These are phyloP conservation scores for Scytalopus superciliaris DNA, from an alignment of 2,113 vertebrate genomes.

Conservation along the genomic window DNA sequence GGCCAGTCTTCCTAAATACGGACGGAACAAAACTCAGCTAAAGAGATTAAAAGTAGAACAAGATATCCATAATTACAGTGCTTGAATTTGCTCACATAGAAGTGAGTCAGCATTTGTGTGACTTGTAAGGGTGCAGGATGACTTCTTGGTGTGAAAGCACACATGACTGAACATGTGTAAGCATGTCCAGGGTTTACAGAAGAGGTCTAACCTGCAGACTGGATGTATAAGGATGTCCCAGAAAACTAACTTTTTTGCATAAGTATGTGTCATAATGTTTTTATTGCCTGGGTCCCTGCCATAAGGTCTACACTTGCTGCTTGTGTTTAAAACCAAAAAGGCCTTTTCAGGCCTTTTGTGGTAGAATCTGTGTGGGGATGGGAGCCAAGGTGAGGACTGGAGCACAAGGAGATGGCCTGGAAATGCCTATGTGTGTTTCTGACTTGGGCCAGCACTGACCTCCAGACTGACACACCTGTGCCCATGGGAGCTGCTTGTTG, in stretches of 20 bases:
- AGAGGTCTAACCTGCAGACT: neutral
- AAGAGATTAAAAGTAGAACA: slow-evolving; percentile 11
- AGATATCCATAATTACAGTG: neutral
- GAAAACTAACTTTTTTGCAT: neutral
- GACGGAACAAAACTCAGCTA: slow-evolving; percentile 10
- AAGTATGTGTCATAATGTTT: neutral
- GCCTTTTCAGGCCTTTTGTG: neutral
- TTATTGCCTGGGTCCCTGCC: neutral
- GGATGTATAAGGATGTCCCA: neutral
- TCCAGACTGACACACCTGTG: neutral
- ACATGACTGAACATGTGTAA: neutral
- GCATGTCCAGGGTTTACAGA: neutral
- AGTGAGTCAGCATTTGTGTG: neutral
- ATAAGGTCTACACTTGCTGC: neutral
- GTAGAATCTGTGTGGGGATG: neutral
- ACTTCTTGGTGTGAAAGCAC: neutral
- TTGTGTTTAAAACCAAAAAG: neutral
- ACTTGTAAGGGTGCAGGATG: neutral
- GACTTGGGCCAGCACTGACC: neutral
- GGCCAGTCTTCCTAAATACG: neutral
- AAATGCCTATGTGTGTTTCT: neutral
- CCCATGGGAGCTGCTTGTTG: neutral
- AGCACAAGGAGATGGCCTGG: neutral
- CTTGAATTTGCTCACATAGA: neutral
- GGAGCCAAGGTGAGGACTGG: neutral